Percentiles rank a stretch among this genome's conserved stretches.
These are phyloP conservation scores for Zaprionus tsacasi DNA, from an alignment of 1,140 invertebrate genomes.

Conservation along the genomic window DNA sequence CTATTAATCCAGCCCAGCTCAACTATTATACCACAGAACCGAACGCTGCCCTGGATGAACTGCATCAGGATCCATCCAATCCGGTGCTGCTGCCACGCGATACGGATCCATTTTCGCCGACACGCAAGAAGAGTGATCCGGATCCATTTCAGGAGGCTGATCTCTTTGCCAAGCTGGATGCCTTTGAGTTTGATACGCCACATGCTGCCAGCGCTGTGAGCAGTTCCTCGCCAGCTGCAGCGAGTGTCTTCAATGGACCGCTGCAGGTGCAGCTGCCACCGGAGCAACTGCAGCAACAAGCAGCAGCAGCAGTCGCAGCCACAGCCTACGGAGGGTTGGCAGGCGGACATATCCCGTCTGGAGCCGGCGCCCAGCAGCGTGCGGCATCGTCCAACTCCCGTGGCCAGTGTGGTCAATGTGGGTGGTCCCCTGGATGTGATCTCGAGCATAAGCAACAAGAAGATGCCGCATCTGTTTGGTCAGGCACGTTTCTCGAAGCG, in stretches of 20 bases:
- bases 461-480: constrained; percentile 83
- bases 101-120: constrained; percentile 83
- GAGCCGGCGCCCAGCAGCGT: constrained; percentile 46
- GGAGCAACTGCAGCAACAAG: constrained; percentile 55
- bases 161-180: constrained; percentile 86
- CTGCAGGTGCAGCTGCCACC: constrained; percentile 69
- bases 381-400: constrained; percentile 53
- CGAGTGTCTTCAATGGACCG: constrained; percentile 62
- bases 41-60: constrained; percentile 41
- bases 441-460: constrained; percentile 81
- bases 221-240: constrained; percentile 21
- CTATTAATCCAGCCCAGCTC: constrained; percentile 69
- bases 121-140: constrained; percentile 85
- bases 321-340: constrained; percentile 24
- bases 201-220: not conserved
- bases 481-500: constrained; percentile 78
- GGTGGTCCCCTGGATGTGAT: constrained; percentile 70
- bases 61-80: constrained; percentile 46
- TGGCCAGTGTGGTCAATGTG: constrained; percentile 42
- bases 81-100: constrained; percentile 79
- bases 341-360: constrained; percentile 32
- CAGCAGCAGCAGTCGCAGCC: constrained; percentile 55
- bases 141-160: constrained; percentile 89
- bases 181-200: constrained; percentile 87
- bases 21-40: constrained; percentile 80